Evolutionary conservation across 2,797 vertebrate species (phyloP).

Genomic region (Schizopygopsis malacanthus): DNA sequence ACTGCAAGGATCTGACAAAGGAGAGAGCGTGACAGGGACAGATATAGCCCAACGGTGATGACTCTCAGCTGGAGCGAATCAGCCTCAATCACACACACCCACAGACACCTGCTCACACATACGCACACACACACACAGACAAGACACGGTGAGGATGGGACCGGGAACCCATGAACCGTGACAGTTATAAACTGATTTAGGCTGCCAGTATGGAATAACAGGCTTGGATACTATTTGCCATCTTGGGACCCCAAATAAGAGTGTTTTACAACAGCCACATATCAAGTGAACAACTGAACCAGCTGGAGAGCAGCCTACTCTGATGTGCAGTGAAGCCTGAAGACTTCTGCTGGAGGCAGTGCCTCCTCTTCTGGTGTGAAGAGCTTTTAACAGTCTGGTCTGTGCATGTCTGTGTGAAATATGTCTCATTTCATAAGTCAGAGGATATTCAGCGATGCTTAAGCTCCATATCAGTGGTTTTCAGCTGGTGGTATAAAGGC

Average conservation of each 20-base stretch:
- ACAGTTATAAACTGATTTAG: neutral
- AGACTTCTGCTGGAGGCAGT: slow-evolving; percentile 10
- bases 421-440: neutral
- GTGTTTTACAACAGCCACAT: neutral
- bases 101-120: no score
- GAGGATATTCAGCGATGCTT: neutral
- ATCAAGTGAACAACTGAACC: slow-evolving; percentile 10
- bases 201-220: neutral
- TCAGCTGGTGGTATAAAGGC: neutral
- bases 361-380: slow-evolving; percentile 10
- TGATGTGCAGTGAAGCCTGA: slow-evolving; percentile 9
- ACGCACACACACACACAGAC: no score
- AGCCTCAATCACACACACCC: no score
- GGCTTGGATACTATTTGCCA: neutral
- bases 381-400: neutral
- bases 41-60: no score
- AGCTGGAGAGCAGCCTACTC: neutral
- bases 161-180: no score
- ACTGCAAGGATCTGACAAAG: no score
- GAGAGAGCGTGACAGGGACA: no score
- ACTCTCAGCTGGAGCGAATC: no score
- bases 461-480: neutral
- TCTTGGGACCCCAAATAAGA: neutral
- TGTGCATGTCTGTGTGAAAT: slow-evolving; percentile 1
- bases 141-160: no score